These are phyloP conservation scores for Oscheius sp. DNA, from an alignment of 2,888 invertebrate genomes.

Conservation along the genomic window DNA sequence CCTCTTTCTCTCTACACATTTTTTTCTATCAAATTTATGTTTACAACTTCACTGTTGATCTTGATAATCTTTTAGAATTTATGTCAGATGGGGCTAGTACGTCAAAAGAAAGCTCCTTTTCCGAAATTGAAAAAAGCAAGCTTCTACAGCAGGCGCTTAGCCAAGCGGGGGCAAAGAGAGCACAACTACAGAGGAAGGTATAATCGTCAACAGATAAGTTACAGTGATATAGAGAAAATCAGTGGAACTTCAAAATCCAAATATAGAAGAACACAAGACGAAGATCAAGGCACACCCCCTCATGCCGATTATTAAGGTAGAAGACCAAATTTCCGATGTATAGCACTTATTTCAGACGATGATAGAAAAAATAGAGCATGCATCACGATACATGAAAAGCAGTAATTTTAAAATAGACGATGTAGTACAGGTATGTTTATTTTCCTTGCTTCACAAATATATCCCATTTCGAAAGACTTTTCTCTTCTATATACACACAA, in stretches of 20 bases:
- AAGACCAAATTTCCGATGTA: neutral
- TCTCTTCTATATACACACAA: constrained; percentile 12
- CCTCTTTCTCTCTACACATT: neutral
- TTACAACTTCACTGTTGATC: neutral
- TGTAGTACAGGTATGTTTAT: constrained; percentile 31
- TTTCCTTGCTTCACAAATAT: neutral
- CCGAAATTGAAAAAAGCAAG: constrained; percentile 20
- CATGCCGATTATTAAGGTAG: constrained; percentile 38
- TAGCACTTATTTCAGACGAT: constrained; percentile 31
- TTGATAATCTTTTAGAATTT: neutral
- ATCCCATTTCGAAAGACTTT: too few species aligned
- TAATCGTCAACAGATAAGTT: too few species aligned
- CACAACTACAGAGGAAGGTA: constrained; percentile 32
- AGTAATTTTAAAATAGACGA: constrained; percentile 37
- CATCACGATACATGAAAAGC: constrained; percentile 17
- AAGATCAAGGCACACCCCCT: constrained; percentile 39
- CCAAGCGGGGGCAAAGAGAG: constrained; percentile 32
- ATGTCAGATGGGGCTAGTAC: constrained; percentile 29
- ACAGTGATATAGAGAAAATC: constrained; percentile 12
- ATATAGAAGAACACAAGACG: constrained; percentile 1
- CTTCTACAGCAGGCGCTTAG: constrained; percentile 37
- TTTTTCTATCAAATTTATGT: constrained; percentile 5
- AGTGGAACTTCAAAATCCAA: neutral
- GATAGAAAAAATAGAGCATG: constrained; percentile 39
- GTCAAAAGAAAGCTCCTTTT: constrained; percentile 6